A percentile compares a stretch with the other conserved stretches of the same genome.
phyloP scores from a whole-genome alignment of 2,113 vertebrate genomes.

The Lagopus muta region DNA sequence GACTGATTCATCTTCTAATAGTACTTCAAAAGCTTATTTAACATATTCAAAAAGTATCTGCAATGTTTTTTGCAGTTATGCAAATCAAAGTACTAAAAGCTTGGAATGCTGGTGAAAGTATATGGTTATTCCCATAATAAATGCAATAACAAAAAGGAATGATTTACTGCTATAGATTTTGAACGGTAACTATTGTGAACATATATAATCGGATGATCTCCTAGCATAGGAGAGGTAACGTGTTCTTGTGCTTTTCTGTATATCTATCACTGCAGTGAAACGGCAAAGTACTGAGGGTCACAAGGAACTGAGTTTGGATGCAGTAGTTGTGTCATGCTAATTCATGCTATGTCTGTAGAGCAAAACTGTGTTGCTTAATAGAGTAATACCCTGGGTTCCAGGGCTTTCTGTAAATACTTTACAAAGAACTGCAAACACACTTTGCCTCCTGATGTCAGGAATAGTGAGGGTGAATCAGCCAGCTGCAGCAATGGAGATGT shows the following conservation, averaged over 20 bases:
- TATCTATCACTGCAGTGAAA: not conserved
- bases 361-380: accelerated
- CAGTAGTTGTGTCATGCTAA: not conserved
- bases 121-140: not conserved
- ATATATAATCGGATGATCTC: not conserved
- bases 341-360: not conserved
- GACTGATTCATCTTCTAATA: conserved; percentile 28
- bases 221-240: not conserved
- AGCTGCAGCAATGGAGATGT: not conserved
- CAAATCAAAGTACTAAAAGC: not conserved
- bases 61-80: not conserved
- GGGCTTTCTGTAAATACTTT: not conserved
- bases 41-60: not conserved
- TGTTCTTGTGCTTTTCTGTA: not conserved
- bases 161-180: not conserved
- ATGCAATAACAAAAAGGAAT: not conserved
- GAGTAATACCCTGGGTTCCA: not conserved
- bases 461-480: not conserved
- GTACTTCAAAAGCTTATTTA: conserved; percentile 37
- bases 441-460: not conserved
- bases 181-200: not conserved
- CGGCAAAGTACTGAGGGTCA: not conserved
- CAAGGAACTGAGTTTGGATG: not conserved
- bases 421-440: not conserved
- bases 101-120: not conserved